phyloP scores from a whole-genome alignment of 1,140 invertebrate genomes.

The Hermatobates lingyangjiaoensis region DNA sequence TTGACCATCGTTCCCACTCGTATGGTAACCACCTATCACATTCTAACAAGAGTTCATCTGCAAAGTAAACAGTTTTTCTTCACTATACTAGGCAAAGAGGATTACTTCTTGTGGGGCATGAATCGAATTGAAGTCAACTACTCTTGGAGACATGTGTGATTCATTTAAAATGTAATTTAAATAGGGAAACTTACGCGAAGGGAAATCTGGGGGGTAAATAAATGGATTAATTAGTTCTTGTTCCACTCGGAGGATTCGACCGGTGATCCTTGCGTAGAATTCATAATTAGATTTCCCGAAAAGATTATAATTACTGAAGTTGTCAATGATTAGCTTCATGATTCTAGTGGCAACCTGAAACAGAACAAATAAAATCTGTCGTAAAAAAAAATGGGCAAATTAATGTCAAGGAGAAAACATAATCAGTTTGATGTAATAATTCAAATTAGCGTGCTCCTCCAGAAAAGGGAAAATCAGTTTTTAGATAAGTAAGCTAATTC shows the following conservation, averaged over 20 bases:
- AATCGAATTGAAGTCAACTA: too few relatives aligned
- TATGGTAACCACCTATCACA: slow-evolving; percentile 48
- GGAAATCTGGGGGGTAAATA: slow-evolving; percentile 62
- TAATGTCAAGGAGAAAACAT: too few relatives aligned
- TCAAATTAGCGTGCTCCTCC: too few relatives aligned
- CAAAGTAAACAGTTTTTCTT: slow-evolving; percentile 21
- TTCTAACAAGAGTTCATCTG: slow-evolving; percentile 49
- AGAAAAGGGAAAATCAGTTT: too few relatives aligned
- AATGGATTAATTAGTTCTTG: slow-evolving; percentile 91
- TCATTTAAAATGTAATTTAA: neutral
- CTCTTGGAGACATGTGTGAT: too few relatives aligned
- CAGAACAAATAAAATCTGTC: slow-evolving; percentile 9
- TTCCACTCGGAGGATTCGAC: slow-evolving; percentile 72
- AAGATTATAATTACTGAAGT: slow-evolving; percentile 85
- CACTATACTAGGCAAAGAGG: too few relatives aligned
- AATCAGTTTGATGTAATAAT: too few relatives aligned
- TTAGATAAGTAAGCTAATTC: too few relatives aligned
- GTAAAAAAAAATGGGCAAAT: too few relatives aligned
- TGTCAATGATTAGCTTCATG: slow-evolving; percentile 90
- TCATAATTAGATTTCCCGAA: slow-evolving; percentile 94
- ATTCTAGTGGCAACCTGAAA: slow-evolving; percentile 71
- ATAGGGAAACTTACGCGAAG: slow-evolving; percentile 43
- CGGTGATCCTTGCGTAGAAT: slow-evolving; percentile 90
- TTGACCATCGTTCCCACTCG: slow-evolving; percentile 50
- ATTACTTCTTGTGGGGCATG: too few relatives aligned